Conservation (phyloP, 1,140 invertebrate species). For the Charaxes varanes region DNA sequence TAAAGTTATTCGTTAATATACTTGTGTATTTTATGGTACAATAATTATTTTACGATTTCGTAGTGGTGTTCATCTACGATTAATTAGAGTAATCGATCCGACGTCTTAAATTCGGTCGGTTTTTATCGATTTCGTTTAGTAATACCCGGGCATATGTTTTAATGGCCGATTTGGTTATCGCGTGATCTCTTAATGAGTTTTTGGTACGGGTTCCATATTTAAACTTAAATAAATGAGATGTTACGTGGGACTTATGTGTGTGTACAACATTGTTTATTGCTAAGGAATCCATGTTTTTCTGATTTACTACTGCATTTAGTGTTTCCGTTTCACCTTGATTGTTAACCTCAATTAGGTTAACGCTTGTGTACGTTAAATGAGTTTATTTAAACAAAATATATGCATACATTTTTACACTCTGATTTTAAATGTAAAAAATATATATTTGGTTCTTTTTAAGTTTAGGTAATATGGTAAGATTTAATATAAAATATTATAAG, state of each 20-base stretch:
- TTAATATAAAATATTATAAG: too few species aligned
- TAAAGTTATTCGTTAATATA: too few species aligned
- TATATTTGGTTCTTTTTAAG: too few species aligned
- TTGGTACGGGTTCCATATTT: constrained; percentile 8
- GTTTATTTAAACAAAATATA: too few species aligned
- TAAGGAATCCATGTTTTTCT: constrained; percentile 1
- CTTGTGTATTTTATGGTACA: not conserved
- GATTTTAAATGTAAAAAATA: too few species aligned
- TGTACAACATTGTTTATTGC: constrained; percentile 10
- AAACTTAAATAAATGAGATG: constrained; percentile 15
- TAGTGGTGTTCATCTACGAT: constrained; percentile 4
- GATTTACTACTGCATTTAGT: constrained; percentile 1
- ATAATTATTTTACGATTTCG: not conserved
- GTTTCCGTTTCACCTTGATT: constrained; percentile 4
- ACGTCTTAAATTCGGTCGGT: constrained; percentile 3
- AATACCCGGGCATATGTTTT: constrained; percentile 15
- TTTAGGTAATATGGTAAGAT: too few species aligned
- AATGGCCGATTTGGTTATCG: constrained; percentile 21
- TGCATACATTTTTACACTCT: too few species aligned
- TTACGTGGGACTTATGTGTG: constrained; percentile 12
- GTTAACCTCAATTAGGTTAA: constrained; percentile 9
- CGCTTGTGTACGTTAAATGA: too few species aligned
- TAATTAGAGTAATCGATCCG: constrained; percentile 17
- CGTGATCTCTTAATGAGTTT: constrained; percentile 20
- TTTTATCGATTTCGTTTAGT: constrained; percentile 17